Base-by-base conservation (phyloP, 1,140 invertebrate species). In the Hycleus cichorii region DNA sequence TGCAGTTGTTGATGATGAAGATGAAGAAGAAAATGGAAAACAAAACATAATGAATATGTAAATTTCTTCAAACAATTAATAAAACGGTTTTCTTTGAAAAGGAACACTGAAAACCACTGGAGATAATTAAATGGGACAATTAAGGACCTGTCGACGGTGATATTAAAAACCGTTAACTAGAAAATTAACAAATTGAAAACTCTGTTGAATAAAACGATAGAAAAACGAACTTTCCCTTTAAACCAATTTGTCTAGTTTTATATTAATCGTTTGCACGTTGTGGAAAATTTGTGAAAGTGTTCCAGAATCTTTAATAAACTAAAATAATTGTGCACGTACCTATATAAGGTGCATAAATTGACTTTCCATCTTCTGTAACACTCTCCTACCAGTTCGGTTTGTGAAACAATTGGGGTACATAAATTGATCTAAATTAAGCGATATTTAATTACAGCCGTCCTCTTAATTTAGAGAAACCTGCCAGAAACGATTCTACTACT, bases 381-480 rank as follows among this genome's bases (percentile, higher is more conserved):
- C 39, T 32, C 51, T 40, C 51, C 51, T 53, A 46, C 46, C 39
- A 27, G 42, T 53, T 45, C 51, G 49, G 51, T 53, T 53, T 53
- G 42, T 45, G 52, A 55, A 55, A 55, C 52, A 55, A 55, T 55
- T 55, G 44, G 52, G 52, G 52, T 55, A 55, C 52, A 55, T 55
- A 55, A 55, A 55, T 55, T 55, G 52, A 55, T 55, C 52, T 55
- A 55, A 55, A 70, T 70, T 69, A 69, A 70, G 66, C 69, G 69
- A 66, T 70, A 70, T 70, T 70, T 70, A 70, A 70, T 70, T 70
- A 70, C 64, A 55, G 39, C 55, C 48, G 48, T 58, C 58, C 62
- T 64, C 64, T 61, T 64, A 64, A 64, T 47, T 62, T 52, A 64
- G 42, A 53, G 51, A 53, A 32, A 53, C 51, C 51, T 53, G 51